These are phyloP conservation scores for Penaeus japonicus DNA, from an alignment of 1,140 invertebrate species.

Conservation along the genomic window DNA sequence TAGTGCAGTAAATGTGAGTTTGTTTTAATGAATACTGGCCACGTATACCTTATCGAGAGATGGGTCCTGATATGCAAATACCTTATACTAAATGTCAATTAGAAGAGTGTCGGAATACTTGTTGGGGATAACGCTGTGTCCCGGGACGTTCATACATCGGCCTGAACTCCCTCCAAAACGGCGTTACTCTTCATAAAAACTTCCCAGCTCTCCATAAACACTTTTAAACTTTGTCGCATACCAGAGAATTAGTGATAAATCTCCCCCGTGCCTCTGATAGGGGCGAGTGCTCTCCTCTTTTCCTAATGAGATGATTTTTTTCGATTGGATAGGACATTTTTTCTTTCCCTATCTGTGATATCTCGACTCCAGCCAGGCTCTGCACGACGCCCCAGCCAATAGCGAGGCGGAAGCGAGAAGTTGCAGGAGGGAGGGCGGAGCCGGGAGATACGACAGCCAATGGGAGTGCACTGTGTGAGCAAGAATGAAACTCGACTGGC, in stretches of 20 bases:
- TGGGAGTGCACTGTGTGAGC: background rate
- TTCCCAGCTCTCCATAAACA: conserved; percentile 10
- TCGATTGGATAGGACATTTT: background rate
- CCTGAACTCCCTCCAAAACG: background rate
- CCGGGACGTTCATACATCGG: conserved; percentile 3
- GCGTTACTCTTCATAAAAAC: background rate
- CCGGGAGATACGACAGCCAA: background rate
- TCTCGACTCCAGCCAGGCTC: background rate
- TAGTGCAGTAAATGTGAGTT: conserved; percentile 19
- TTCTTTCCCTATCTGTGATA: background rate
- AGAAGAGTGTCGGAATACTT: conserved; percentile 19
- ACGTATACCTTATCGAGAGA: conserved; percentile 41
- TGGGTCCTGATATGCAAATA: conserved; percentile 47
- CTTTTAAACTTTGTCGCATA: conserved; percentile 12
- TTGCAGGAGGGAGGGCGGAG: background rate
- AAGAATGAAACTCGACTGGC: background rate
- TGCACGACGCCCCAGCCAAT: conserved; percentile 15
- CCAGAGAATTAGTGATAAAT: conserved; percentile 32
- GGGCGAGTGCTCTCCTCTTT: background rate
- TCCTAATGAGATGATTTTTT: conserved; percentile 19
- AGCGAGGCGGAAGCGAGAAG: background rate
- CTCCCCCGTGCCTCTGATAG: background rate
- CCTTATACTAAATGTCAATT: conserved; percentile 42
- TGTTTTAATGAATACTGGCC: conserved; percentile 34
- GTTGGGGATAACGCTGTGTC: conserved; percentile 18